A percentile compares a stretch with the other conserved stretches of the same genome.
These are phyloP conservation scores for Anguilla anguilla DNA, from an alignment of 2,797 vertebrate genomes.

Conservation along the genomic window DNA sequence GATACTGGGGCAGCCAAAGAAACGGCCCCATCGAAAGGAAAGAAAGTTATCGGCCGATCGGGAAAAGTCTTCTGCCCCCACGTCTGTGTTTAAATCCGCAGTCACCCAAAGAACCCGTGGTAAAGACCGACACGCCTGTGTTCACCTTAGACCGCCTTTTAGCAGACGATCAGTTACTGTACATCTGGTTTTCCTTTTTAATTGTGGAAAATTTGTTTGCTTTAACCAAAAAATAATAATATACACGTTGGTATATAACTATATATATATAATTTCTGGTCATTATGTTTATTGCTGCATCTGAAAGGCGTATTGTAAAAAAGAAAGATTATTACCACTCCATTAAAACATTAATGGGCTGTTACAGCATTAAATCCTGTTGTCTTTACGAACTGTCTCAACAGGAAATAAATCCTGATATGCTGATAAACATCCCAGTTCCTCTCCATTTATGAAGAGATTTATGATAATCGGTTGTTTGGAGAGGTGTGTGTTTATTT, in stretches of 20 bases:
- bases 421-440: slow-evolving; percentile 37
- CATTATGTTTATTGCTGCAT: slow-evolving; percentile 5
- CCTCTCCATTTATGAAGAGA: slow-evolving; percentile 37
- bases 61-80: slow-evolving; percentile 60
- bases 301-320: slow-evolving; percentile 42
- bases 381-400: slow-evolving; percentile 46
- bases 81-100: slow-evolving; percentile 46
- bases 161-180: not conserved
- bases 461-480: slow-evolving; percentile 50
- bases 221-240: not conserved
- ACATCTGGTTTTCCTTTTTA: not conserved
- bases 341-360: slow-evolving; percentile 47
- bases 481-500: slow-evolving; percentile 30
- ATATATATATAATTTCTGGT: not conserved
- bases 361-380: slow-evolving; percentile 48
- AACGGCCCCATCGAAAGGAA: slow-evolving; percentile 63
- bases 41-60: slow-evolving; percentile 83
- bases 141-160: slow-evolving; percentile 72
- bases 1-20: slow-evolving; percentile 51
- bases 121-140: slow-evolving; percentile 73
- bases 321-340: slow-evolving; percentile 40
- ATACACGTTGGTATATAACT: not conserved
- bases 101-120: slow-evolving; percentile 28
- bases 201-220: not conserved
- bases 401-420: slow-evolving; percentile 52